A percentile compares a stretch with the other conserved stretches of the same genome.
Evolutionary conservation across 35 echinoderm and acorn worm genomes (phyloP).

Genomic region (Stichopus chloronotus): DNA sequence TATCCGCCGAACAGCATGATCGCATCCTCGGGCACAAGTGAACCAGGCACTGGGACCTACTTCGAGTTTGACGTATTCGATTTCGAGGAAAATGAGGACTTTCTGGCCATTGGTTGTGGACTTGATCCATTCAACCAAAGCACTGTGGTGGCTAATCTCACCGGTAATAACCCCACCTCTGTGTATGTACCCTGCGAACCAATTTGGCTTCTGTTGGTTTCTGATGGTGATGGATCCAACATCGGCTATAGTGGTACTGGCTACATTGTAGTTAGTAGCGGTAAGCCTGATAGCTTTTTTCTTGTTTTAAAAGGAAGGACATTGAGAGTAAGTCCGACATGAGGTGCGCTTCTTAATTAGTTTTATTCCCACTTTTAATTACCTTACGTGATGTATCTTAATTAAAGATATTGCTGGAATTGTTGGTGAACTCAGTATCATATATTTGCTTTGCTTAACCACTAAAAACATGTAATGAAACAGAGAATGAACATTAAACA

Average conservation of each 20-base stretch:
- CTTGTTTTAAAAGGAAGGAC: too few species aligned
- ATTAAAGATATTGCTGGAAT: too few species aligned
- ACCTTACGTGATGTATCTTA: too few species aligned
- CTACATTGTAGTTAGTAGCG: neutral
- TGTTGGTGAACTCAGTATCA: too few species aligned
- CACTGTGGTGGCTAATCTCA: neutral
- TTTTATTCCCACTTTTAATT: too few species aligned
- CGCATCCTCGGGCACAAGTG: neutral
- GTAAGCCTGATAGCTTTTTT: too few species aligned
- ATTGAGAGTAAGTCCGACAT: too few species aligned
- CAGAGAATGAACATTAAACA: too few species aligned
- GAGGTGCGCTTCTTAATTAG: too few species aligned
- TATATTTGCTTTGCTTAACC: too few species aligned
- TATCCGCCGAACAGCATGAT: neutral
- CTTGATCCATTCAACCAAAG: neutral
- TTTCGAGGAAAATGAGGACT: neutral
- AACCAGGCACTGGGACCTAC: neutral
- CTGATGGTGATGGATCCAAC: neutral
- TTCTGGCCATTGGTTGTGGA: neutral
- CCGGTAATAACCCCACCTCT: neutral
- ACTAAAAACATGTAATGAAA: too few species aligned
- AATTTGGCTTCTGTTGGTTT: neutral
- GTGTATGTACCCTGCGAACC: neutral
- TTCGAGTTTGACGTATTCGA: neutral
- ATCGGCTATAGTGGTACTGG: neutral